A percentile compares a stretch with the other conserved stretches of the same genome.
Evolutionary conservation across 2,888 invertebrate species (phyloP).

Genomic region (Amaurobius ferox): DNA sequence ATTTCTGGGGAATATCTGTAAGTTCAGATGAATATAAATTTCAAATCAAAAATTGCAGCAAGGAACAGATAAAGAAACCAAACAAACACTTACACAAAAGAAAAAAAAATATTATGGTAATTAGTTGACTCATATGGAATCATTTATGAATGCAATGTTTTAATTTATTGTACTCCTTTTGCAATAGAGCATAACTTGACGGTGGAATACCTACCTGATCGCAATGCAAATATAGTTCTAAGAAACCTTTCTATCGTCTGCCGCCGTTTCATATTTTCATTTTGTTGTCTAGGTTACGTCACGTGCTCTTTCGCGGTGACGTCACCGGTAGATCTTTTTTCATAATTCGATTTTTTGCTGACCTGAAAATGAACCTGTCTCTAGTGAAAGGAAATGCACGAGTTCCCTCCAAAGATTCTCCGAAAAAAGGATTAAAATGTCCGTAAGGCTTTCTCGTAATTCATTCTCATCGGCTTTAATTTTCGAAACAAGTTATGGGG

Average conservation of each 20-base stretch:
- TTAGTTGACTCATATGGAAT: no score
- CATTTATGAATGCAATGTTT: no score
- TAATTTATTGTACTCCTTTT: no score
- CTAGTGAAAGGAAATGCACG: not conserved
- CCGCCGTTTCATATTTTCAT: constrained; percentile 26
- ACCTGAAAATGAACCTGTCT: not conserved
- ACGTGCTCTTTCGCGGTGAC: constrained; percentile 33
- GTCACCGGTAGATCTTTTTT: constrained; percentile 3
- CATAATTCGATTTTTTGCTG: not conserved
- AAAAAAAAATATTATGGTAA: no score
- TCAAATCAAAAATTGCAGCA: no score
- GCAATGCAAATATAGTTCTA: not conserved
- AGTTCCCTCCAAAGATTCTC: not conserved
- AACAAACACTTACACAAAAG: no score
- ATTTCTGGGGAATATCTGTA: no score
- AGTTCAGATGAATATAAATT: no score
- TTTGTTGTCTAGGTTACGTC: constrained; percentile 62
- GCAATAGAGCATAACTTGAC: not conserved
- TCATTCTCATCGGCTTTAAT: no score
- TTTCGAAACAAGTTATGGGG: no score
- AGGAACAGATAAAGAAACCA: no score
- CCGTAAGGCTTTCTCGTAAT: no score
- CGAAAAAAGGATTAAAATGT: not conserved
- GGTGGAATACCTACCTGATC: not conserved
- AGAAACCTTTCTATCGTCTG: not conserved